Evolutionary conservation across 2,797 vertebrate species (phyloP), one percentile per base, ranked within the genome.

Genomic region (Megaceryle alcyon): DNA sequence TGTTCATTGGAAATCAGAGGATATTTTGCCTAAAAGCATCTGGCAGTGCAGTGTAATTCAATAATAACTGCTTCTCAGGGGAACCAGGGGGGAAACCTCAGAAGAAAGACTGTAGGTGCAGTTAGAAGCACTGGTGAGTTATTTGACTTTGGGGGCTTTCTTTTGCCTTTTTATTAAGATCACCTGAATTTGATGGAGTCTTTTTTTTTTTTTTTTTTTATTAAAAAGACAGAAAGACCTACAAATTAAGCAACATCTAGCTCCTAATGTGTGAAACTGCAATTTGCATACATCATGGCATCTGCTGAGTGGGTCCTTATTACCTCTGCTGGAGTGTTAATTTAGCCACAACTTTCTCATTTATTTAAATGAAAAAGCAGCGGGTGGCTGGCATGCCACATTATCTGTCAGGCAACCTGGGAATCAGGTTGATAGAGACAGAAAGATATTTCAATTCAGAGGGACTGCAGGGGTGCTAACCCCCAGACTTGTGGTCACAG

Each of bases 301-400:
- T 92, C 93, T 96, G 95, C 96, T 96, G 93, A 64, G 92, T 75
- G 10, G 54, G 83, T 92, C 90, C 96, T 96, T 96, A 96, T 95
- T 96, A 88, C 93, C 93, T 95, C 96, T 2, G 33, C 94, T 92
- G 93, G 90, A 95, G 96, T 94, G 96, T 92, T 96, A 97, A 97
- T 97, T 96, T 96, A 95, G 91, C 96, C 84, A 82, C 86, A 95
- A 94, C 93, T 96, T 97, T 95, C 94, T 94, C 95, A 96, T 96
- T 97, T 94, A 95, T 96, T 96, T 95, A 96, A 96, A 97, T 96
- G 96, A 94, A 92, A 96, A 96, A 94, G 76, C 94, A 94, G 93
- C 44, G 44, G 96, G 96, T 57, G 92, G 85, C 90, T 96, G 90
- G 92, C 81, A 70, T 48, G 53, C 60, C 66, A 43, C 79, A 54